Percentiles rank a stretch among this genome's conserved stretches.
Conservation (phyloP, 2,888 invertebrate genomes). For the Seladonia tumulorum region DNA sequence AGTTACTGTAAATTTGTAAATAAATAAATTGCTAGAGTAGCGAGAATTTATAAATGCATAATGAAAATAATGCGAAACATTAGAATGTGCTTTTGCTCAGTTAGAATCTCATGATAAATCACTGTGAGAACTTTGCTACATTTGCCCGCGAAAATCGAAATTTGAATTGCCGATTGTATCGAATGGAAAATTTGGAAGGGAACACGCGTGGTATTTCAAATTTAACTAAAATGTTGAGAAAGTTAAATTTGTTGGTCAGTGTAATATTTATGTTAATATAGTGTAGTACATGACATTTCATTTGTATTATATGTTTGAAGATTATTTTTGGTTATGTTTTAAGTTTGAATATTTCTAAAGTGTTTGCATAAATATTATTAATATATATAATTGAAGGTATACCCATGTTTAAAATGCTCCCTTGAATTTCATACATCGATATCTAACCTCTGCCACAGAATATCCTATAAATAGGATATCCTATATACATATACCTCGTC, state of each 20-base stretch:
- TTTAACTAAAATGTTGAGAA: background rate
- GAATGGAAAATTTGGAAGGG: background rate
- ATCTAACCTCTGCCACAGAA: too few species aligned
- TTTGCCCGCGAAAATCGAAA: background rate
- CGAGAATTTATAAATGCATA: background rate
- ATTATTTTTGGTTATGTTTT: background rate
- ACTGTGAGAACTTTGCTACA: background rate
- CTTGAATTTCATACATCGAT: too few species aligned
- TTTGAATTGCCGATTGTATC: background rate
- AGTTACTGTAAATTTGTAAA: background rate
- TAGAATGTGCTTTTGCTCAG: background rate
- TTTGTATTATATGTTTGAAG: background rate
- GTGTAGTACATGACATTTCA: too few species aligned
- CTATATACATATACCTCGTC: too few species aligned
- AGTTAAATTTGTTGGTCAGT: too few species aligned
- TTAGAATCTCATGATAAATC: background rate
- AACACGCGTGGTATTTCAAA: background rate
- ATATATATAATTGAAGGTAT: too few species aligned
- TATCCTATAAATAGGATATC: too few species aligned
- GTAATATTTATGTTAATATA: background rate
- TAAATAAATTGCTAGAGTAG: background rate
- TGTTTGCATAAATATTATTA: too few species aligned
- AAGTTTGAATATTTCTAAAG: too few species aligned
- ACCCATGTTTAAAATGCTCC: too few species aligned
- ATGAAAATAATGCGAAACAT: background rate